phyloP scores from a whole-genome alignment of 2,113 vertebrate species.

The Neoarius graeffei region DNA sequence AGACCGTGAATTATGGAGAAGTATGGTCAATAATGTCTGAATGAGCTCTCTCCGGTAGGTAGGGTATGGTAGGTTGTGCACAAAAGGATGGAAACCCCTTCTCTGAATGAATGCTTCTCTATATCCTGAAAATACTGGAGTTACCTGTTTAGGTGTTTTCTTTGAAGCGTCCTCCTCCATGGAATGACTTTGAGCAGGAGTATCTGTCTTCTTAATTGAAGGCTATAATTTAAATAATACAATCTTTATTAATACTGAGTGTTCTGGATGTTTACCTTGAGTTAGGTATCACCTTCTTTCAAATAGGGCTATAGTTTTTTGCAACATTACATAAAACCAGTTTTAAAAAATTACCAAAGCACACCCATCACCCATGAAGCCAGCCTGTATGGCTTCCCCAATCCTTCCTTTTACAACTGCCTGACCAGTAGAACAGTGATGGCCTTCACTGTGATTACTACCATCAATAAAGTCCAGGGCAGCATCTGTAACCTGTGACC shows the following conservation, averaged over 20 bases:
- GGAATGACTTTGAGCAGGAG: not conserved
- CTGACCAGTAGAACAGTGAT: not conserved
- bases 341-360: not conserved
- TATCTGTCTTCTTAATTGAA: not conserved
- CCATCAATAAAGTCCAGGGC: not conserved
- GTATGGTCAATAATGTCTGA: no score
- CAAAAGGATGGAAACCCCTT: not conserved
- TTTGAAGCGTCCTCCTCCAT: not conserved
- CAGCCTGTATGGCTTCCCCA: not conserved
- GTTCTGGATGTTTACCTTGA: not conserved
- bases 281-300: not conserved
- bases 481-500: not conserved
- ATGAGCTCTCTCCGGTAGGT: no score
- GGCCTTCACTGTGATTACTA: not conserved
- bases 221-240: not conserved
- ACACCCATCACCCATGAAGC: not conserved
- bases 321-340: not conserved
- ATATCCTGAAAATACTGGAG: not conserved
- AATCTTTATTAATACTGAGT: not conserved
- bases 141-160: slow-evolving; percentile 15
- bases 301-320: not conserved
- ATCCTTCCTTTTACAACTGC: not conserved
- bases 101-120: not conserved
- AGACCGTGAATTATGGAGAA: no score
- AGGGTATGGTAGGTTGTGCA: no score